Conservation (phyloP, 2,113 vertebrate species). For the Numida meleagris region DNA sequence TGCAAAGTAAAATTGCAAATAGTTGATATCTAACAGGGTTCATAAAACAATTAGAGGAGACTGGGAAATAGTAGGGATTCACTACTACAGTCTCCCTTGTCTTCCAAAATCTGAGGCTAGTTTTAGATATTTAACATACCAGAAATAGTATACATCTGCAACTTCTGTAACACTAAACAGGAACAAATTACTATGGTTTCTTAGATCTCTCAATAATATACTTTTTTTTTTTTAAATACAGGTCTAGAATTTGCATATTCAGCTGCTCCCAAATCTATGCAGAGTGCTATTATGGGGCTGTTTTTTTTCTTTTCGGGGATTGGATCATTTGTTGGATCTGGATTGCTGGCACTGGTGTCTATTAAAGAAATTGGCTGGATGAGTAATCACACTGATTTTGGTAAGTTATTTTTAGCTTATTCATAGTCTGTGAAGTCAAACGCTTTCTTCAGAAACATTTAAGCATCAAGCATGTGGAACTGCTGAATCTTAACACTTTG, state of each 20-base stretch:
- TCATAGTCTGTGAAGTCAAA: neutral
- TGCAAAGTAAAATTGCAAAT: no score
- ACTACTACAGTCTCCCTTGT: neutral
- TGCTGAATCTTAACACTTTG: neutral
- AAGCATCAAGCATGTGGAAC: neutral
- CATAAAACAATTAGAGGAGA: neutral
- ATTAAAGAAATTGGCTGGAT: constrained; percentile 92
- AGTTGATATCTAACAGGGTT: neutral
- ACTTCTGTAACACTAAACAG: neutral
- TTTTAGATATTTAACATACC: neutral
- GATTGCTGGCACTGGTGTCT: constrained; percentile 91
- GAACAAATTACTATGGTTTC: neutral
- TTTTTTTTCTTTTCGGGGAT: constrained; percentile 99
- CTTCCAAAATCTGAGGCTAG: neutral
- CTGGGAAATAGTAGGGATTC: neutral
- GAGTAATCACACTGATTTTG: constrained; percentile 92
- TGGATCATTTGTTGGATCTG: constrained; percentile 95
- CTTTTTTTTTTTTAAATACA: constrained; percentile 49
- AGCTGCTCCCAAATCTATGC: constrained; percentile 95
- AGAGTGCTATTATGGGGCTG: constrained; percentile 97
- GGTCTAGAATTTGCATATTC: constrained; percentile 98
- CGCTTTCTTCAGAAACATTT: neutral
- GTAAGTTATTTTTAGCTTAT: constrained; percentile 75
- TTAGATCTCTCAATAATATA: neutral
- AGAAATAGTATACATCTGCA: neutral